These are phyloP conservation scores for Chrysina gloriosa DNA, from an alignment of 2,888 invertebrate species.

Conservation along the genomic window DNA sequence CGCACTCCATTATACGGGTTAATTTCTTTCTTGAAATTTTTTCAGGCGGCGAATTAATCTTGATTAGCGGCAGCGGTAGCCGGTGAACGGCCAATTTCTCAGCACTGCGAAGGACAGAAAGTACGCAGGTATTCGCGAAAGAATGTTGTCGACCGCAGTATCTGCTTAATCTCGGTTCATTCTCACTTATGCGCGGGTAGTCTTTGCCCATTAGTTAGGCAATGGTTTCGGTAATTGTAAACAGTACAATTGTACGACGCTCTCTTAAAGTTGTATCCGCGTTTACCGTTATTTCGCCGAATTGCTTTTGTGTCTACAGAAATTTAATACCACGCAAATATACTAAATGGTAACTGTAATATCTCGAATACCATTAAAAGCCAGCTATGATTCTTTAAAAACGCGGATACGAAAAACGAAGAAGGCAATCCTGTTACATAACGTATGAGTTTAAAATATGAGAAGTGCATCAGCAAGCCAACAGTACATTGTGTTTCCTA, in stretches of 20 bases:
- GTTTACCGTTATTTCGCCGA: slow-evolving; percentile 17
- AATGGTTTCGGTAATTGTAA: slow-evolving; percentile 3
- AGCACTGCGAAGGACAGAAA: neutral
- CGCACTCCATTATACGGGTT: slow-evolving; percentile 15
- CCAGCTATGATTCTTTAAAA: neutral
- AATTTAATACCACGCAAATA: neutral
- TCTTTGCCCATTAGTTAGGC: neutral
- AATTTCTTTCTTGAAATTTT: slow-evolving; percentile 2
- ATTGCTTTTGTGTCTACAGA: neutral
- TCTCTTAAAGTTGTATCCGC: slow-evolving; percentile 9
- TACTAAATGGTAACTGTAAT: neutral
- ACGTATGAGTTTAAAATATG: too few species aligned
- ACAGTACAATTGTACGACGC: neutral
- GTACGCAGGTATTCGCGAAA: slow-evolving; percentile 7
- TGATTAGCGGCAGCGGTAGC: slow-evolving; percentile 14
- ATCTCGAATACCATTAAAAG: neutral
- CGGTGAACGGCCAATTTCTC: slow-evolving; percentile 4
- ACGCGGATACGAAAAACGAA: too few species aligned
- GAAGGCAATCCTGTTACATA: too few species aligned
- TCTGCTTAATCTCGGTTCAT: neutral
- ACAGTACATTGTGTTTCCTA: too few species aligned
- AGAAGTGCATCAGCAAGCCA: too few species aligned
- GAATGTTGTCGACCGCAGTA: neutral
- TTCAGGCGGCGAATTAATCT: slow-evolving; percentile 14
- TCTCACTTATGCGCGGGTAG: neutral